phyloP scores from a whole-genome alignment of 2,888 invertebrate species.

The Bimastos eiseni region DNA sequence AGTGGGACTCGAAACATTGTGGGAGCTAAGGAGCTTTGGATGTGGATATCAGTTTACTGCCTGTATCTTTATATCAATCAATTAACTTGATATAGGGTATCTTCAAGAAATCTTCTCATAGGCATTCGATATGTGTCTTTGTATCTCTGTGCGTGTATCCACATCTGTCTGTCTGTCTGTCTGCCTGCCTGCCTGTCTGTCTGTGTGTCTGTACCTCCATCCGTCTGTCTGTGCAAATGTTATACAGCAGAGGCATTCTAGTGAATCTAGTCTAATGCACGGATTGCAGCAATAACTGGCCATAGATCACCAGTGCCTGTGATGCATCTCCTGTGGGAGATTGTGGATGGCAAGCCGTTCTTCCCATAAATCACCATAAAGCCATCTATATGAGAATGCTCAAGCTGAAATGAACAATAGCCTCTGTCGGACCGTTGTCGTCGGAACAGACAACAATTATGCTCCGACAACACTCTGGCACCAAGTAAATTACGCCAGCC shows the following conservation, averaged over 20 bases:
- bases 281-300: neutral
- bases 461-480: neutral
- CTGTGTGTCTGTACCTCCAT: neutral
- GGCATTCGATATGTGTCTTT: too few species aligned
- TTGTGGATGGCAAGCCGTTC: neutral
- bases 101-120: too few species aligned
- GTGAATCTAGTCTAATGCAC: neutral
- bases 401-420: neutral
- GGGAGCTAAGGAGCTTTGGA: too few species aligned
- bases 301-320: neutral
- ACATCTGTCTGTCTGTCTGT: neutral
- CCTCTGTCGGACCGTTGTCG: neutral
- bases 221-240: conserved; percentile 1
- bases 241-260: neutral
- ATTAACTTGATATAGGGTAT: too few species aligned
- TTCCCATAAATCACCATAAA: neutral
- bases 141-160: neutral
- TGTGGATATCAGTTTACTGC: too few species aligned
- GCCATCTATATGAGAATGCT: neutral
- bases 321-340: neutral
- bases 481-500: neutral
- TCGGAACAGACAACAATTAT: conserved; percentile 5
- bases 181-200: neutral
- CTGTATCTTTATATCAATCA: too few species aligned
- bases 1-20: too few species aligned